A percentile compares a stretch with the other conserved stretches of the same genome.
phyloP scores from a whole-genome alignment of 2,113 vertebrate species.

The Smithornis capensis region DNA sequence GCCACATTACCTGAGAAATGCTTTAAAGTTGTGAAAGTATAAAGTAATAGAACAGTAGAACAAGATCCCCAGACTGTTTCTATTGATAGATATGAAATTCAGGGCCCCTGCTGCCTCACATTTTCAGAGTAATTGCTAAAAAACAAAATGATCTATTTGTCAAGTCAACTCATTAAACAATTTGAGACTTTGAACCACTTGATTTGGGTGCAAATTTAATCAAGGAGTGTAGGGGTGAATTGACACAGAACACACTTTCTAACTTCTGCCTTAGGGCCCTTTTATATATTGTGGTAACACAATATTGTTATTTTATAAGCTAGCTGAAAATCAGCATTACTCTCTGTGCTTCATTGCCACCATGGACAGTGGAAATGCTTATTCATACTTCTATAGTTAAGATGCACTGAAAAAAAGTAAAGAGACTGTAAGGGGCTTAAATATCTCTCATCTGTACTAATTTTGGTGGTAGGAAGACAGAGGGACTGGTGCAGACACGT shows the following conservation, averaged over 20 bases:
- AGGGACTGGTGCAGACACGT: not conserved
- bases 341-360: not conserved
- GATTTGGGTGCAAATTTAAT: conserved; percentile 37
- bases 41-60: not conserved
- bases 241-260: not conserved
- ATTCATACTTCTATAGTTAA: not conserved
- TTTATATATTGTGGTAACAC: not conserved
- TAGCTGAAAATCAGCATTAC: not conserved
- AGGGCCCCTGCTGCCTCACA: not conserved
- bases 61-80: not conserved
- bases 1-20: not conserved
- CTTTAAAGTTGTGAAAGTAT: not conserved
- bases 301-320: not conserved
- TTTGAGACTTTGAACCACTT: conserved; percentile 29
- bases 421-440: not conserved
- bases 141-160: not conserved
- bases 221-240: not conserved
- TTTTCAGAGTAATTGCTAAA: not conserved
- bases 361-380: not conserved
- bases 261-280: not conserved
- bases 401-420: not conserved
- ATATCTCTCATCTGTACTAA: not conserved
- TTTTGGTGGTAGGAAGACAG: not conserved
- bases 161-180: conserved; percentile 32
- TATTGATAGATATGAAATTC: not conserved